A percentile compares a stretch with the other conserved stretches of the same genome.
Conservation (phyloP, 1,140 invertebrate species). For the Calliphora vicina region DNA sequence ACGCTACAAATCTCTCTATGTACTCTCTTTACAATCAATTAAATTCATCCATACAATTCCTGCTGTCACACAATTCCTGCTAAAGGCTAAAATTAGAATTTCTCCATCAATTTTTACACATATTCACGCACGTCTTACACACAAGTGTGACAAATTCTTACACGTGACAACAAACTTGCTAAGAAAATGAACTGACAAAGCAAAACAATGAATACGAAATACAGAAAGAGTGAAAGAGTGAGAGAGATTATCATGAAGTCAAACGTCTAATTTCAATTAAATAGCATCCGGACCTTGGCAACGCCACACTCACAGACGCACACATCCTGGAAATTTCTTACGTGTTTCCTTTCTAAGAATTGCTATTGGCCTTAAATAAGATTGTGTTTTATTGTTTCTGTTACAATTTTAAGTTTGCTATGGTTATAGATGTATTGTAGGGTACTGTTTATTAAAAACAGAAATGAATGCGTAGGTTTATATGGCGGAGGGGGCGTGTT, state of each 20-base stretch:
- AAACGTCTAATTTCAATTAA: neutral
- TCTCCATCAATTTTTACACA: neutral
- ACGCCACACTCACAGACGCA: no score
- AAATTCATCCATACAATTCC: no score
- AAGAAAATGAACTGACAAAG: neutral
- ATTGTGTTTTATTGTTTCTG: no score
- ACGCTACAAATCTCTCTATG: no score
- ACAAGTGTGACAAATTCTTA: neutral
- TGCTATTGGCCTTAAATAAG: no score
- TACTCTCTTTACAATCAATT: no score
- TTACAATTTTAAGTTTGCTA: neutral
- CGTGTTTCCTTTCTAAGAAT: neutral
- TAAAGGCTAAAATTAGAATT: no score
- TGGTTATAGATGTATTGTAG: neutral
- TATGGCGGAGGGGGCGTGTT: neutral
- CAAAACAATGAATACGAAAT: neutral
- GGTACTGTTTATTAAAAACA: neutral
- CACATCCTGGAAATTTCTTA: neutral
- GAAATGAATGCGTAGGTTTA: neutral
- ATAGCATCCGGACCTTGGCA: neutral
- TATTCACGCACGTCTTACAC: neutral
- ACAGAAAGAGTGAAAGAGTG: no score
- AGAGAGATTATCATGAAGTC: neutral
- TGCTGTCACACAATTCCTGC: no score
- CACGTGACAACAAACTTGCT: neutral